phyloP scores from a whole-genome alignment of 2,888 invertebrate species.

The Palloptera scutellata region DNA sequence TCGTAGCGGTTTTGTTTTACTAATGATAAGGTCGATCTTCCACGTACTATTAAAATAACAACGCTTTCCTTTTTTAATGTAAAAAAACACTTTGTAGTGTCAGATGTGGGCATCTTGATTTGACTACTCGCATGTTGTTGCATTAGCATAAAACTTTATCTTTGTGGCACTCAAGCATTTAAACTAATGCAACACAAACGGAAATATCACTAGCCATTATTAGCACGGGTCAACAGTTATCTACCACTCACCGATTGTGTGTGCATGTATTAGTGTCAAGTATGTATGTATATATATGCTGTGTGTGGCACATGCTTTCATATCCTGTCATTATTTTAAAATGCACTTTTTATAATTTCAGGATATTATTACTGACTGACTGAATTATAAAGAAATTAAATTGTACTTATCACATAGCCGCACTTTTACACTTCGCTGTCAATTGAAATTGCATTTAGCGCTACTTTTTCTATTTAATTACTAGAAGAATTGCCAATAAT shows the following conservation, averaged over 20 bases:
- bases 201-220: neutral
- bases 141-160: too few species aligned
- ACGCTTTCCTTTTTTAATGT: neutral
- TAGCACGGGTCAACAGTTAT: slow-evolving; percentile 20
- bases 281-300: neutral
- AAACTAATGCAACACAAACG: neutral
- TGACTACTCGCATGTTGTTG: too few species aligned
- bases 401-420: slow-evolving; percentile 12
- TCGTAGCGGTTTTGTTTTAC: neutral
- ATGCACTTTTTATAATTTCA: slow-evolving; percentile 21
- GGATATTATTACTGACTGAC: slow-evolving; percentile 25
- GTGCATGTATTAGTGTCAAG: too few species aligned
- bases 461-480: too few species aligned
- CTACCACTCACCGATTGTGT: neutral
- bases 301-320: slow-evolving; percentile 13
- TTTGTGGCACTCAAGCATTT: too few species aligned
- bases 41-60: neutral
- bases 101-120: neutral
- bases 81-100: neutral
- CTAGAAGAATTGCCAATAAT: too few species aligned
- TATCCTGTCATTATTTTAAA: slow-evolving; percentile 23
- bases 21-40: slow-evolving; percentile 3
- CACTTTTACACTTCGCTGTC: slow-evolving; percentile 1
- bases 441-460: too few species aligned
- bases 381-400: slow-evolving; percentile 25